phyloP scores from a whole-genome alignment of 1,140 invertebrate species.

The Oscheius sp. region DNA sequence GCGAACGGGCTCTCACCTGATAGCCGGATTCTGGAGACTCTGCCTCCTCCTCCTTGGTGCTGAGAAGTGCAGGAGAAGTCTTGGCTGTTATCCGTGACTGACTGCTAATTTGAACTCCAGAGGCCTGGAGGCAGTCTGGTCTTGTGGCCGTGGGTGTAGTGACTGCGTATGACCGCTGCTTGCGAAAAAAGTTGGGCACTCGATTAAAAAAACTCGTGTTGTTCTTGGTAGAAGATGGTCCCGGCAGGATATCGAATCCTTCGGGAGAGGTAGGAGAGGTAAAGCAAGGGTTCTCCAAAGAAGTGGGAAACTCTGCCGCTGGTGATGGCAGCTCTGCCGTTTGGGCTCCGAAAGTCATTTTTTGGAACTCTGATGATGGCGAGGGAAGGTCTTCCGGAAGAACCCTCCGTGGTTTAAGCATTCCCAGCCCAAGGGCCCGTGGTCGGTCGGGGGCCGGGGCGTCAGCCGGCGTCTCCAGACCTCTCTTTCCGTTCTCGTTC shows the following conservation, averaged over 20 bases:
- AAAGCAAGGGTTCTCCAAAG: slow-evolving; percentile 47
- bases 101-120: slow-evolving; percentile 22
- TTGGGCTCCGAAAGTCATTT: slow-evolving; percentile 44
- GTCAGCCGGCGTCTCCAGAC: neutral
- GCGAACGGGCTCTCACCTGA: slow-evolving; percentile 7
- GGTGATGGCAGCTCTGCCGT: neutral
- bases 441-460: slow-evolving; percentile 6
- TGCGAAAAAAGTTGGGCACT: slow-evolving; percentile 11
- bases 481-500: slow-evolving; percentile 12
- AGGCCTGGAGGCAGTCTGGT: slow-evolving; percentile 30
- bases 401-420: neutral
- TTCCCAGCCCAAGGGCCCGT: slow-evolving; percentile 3
- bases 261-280: neutral
- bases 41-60: slow-evolving; percentile 20
- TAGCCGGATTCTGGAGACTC: slow-evolving; percentile 37
- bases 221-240: neutral
- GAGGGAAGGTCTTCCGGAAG: slow-evolving; percentile 48
- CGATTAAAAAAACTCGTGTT: neutral
- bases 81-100: too few relatives aligned
- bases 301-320: neutral
- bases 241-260: neutral
- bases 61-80: slow-evolving; percentile 13
- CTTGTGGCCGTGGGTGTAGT: slow-evolving; percentile 1
- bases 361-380: slow-evolving; percentile 54
- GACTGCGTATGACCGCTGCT: neutral